Evolutionary conservation across 1,140 invertebrate species (phyloP).

Genomic region (Globodera rostochiensis): DNA sequence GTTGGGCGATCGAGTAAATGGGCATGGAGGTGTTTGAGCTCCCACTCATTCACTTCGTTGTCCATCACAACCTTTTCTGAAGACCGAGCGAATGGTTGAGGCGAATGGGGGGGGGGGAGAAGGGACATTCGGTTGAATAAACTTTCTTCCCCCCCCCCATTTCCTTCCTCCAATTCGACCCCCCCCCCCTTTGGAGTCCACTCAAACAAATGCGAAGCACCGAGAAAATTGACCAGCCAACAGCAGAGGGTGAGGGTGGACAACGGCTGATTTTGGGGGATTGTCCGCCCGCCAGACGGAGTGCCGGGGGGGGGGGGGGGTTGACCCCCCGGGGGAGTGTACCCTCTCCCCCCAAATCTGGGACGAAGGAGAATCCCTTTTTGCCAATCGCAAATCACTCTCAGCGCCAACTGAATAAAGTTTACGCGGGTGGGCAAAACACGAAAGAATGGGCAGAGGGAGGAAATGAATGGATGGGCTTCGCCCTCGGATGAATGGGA

Average conservation of each 20-base stretch:
- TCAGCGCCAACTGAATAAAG: background rate
- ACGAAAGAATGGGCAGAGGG: background rate
- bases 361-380: background rate
- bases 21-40: background rate
- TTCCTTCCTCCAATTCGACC: background rate
- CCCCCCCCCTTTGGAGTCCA: background rate
- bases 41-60: background rate
- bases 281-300: background rate
- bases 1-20: too few relatives aligned
- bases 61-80: background rate
- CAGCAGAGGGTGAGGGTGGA: background rate
- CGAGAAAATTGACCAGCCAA: background rate
- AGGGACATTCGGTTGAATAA: background rate
- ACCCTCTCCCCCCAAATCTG: background rate
- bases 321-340: background rate
- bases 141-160: background rate
- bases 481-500: constrained; percentile 1
- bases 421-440: background rate
- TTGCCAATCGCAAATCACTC: background rate
- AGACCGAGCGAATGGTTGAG: background rate
- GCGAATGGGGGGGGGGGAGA: too few relatives aligned
- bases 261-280: background rate
- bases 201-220: background rate
- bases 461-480: background rate
- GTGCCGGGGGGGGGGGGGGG: background rate